Base-by-base conservation (phyloP, 2,888 invertebrate species). In the Ectobius pallidus region DNA sequence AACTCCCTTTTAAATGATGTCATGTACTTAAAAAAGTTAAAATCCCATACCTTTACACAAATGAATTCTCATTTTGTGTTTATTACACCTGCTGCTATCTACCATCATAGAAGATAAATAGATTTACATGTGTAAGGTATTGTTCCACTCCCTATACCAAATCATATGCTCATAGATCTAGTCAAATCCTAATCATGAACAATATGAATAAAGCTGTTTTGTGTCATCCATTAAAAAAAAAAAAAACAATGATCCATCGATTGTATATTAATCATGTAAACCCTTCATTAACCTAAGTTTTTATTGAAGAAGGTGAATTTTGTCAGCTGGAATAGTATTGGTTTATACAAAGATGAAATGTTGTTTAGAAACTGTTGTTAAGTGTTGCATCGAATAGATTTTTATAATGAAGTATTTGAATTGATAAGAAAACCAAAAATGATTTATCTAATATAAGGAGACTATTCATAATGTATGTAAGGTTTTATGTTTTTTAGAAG, bases 361-460 rank as follows among this genome's bases (percentile, higher is more conserved):
- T 49, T 71, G 71, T 71, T 63, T 71, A 63, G 46, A 71, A 44
- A 71, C 39, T 61, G 32, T 71, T 71, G 71, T 71, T 71, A 71
- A 61, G 63, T 71, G 71, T 71, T 71, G 71, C 67, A n/a, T 42
- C 71, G 67, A 67, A 71, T 63, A 71, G 71, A 67, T 71, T 71
- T 71, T 71, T 71, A 71, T 71, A 71, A 71, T 25, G 39, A 49
- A 44, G 65, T 27, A 65, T 65, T 42, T 65, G 65, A 65, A 18
- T 65, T 44, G 65, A 46, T 27, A 65, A 44, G 65, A 46, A 65
- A 46, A 34, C n/a, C 52, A 52, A 69, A 25, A 69, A 55, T 69
- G 34, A 52, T 63, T 30, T 62, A 62, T 18, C 52, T 52, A 25
- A 52, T 46, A 22, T 18, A 52, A 18, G 52, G 22, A 52, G 52